phyloP scores from a whole-genome alignment of 2,888 invertebrate genomes.

The Chironomus riparius region DNA sequence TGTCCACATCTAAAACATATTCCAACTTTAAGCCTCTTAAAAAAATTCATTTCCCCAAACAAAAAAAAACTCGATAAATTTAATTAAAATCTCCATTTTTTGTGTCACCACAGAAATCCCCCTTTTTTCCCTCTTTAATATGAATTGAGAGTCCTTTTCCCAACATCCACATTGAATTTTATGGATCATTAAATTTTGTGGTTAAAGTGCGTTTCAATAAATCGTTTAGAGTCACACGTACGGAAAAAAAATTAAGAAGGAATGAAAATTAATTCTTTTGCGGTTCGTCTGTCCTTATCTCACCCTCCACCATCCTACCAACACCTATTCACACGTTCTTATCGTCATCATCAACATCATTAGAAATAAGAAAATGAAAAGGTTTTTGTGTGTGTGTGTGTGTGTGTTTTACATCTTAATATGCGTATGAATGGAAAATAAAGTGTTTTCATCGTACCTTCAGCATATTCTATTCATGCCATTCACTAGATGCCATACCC shows the following conservation, averaged over 20 bases:
- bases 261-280: not conserved
- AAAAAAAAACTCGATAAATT: too few species aligned
- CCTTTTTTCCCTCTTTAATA: too few species aligned
- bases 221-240: too few species aligned
- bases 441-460: not conserved
- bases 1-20: not conserved
- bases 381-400: too few species aligned
- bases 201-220: not conserved
- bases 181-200: slow-evolving; percentile 1
- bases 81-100: too few species aligned
- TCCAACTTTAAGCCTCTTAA: too few species aligned
- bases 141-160: too few species aligned
- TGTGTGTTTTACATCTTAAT: not conserved
- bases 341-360: not conserved
- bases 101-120: too few species aligned
- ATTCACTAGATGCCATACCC: not conserved
- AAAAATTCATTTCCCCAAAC: too few species aligned
- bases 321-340: not conserved
- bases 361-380: not conserved
- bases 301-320: not conserved
- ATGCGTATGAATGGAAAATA: not conserved
- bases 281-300: not conserved
- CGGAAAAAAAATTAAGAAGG: too few species aligned
- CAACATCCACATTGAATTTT: not conserved
- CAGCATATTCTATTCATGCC: not conserved